phyloP scores from a whole-genome alignment of 2,113 vertebrate genomes.

The Aythya baeri region DNA sequence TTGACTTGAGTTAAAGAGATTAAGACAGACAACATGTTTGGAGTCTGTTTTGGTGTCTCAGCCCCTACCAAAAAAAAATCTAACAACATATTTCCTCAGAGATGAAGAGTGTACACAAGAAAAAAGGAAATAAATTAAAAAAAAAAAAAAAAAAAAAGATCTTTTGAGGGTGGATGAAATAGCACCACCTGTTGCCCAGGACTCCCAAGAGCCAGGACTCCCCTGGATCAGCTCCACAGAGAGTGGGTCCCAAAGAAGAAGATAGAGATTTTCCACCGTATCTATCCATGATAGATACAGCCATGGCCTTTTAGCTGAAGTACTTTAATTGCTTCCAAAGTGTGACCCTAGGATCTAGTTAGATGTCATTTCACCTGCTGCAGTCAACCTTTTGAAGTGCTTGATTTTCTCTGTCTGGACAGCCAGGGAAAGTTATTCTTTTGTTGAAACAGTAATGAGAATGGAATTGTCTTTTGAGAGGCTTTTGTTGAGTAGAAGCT shows the following conservation, averaged over 20 bases:
- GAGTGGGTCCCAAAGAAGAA: neutral
- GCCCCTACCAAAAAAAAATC: neutral
- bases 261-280: neutral
- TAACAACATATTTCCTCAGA: neutral
- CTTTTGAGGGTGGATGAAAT: neutral
- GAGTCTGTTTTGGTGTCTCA: neutral
- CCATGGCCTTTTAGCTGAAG: neutral
- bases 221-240: neutral
- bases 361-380: neutral
- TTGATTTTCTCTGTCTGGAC: neutral
- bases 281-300: neutral
- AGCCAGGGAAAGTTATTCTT: conserved; percentile 9
- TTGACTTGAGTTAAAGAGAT: neutral
- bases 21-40: neutral
- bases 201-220: neutral
- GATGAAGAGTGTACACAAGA: neutral
- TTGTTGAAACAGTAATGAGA: conserved; percentile 25
- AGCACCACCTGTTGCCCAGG: neutral
- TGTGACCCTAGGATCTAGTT: neutral
- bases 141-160: neutral
- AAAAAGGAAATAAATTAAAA: neutral
- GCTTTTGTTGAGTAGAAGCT: conserved; percentile 8
- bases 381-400: neutral
- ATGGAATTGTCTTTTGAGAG: conserved; percentile 14
- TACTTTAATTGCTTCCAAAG: neutral